Percentiles rank a stretch among this genome's conserved stretches.
These are phyloP conservation scores for Xylocopa sonorina DNA, from an alignment of 1,140 invertebrate genomes.

Conservation along the genomic window DNA sequence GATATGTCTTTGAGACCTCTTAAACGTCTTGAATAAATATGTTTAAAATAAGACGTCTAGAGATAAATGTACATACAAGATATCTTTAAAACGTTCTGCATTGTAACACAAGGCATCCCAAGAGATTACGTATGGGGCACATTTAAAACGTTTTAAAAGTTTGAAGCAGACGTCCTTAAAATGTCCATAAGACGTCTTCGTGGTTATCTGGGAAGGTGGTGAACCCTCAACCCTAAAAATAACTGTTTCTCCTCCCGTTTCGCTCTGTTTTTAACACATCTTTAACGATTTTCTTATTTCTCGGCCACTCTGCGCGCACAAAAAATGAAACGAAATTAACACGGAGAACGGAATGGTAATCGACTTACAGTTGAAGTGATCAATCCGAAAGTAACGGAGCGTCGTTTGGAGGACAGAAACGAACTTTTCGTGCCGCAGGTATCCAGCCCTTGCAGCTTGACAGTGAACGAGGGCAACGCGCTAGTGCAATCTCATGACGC, in stretches of 20 bases:
- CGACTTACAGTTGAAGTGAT: constrained; percentile 84
- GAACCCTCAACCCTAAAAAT: not conserved
- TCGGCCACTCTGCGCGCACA: not conserved
- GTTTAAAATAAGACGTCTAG: too few relatives aligned
- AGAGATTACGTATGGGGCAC: too few relatives aligned
- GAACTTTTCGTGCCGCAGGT: constrained; percentile 85
- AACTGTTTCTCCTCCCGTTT: not conserved
- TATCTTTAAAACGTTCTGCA: too few relatives aligned
- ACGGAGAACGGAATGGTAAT: not conserved
- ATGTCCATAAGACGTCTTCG: too few relatives aligned
- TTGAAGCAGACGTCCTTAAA: too few relatives aligned
- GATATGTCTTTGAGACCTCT: too few relatives aligned
- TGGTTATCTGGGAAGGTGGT: not conserved
- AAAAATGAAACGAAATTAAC: not conserved
- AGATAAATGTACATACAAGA: too few relatives aligned
- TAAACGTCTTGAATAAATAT: too few relatives aligned
- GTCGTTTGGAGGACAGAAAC: constrained; percentile 82
- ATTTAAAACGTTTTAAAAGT: too few relatives aligned
- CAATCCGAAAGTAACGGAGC: constrained; percentile 83
- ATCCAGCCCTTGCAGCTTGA: constrained; percentile 84
- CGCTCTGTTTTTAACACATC: not conserved
- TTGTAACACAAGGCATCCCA: too few relatives aligned
- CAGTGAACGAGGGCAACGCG: constrained; percentile 84
- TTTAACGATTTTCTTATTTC: not conserved
- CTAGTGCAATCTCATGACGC: constrained; percentile 83